Base-by-base conservation (phyloP, 2,113 vertebrate genomes). In the Dendrocopos noguchii region DNA sequence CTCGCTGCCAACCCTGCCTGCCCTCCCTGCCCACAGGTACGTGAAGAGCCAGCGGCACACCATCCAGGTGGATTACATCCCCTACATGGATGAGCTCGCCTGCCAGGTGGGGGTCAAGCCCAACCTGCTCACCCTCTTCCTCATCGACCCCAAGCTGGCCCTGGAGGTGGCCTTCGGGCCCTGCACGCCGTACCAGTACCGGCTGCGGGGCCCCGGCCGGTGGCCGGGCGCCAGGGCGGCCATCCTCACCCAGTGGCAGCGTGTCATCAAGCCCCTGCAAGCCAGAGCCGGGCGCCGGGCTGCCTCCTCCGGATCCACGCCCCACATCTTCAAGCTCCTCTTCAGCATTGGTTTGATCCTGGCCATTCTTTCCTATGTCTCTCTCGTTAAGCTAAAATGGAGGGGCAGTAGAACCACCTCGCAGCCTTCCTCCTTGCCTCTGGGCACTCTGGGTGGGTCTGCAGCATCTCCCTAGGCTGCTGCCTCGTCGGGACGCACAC, bases 31-130 rank as follows among this genome's bases (percentile, higher is more conserved):
- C 91, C 34, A 0, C 83, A 97, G 97, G 83, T 97, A 96, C 2
- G 96, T 97, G 84, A 93, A 55, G 67, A 97, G 96, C 64, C 95
- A 8, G 64, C 94, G 98, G 55, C 98, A 99, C 96, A 99, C 98
- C 46, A 98, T 99, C 93, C 98, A 99, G 76, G 98, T 99, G 55
- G 98, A 99, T 71, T 98, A 98, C 15, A 3, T 98, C 6, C 46
- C 64, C 3, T 99, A 98, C 97, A 98, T 98, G 98, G 98, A 99
- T 1, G 98, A 99, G 76, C 60, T 99, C 9, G 98, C 98, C 60
- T 53, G 78, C 44, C 94, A 97, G 84, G 63, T 98, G 31, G 98
- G 98, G 3, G 98, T 98, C 47, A 94, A 87, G 72, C 98, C 98
- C 96, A 97, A 31, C 33, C 2, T 98, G 46, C 34, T 86, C 2